Conservation (phyloP, 1,140 invertebrate species). For the Saccostrea cuccullata region DNA sequence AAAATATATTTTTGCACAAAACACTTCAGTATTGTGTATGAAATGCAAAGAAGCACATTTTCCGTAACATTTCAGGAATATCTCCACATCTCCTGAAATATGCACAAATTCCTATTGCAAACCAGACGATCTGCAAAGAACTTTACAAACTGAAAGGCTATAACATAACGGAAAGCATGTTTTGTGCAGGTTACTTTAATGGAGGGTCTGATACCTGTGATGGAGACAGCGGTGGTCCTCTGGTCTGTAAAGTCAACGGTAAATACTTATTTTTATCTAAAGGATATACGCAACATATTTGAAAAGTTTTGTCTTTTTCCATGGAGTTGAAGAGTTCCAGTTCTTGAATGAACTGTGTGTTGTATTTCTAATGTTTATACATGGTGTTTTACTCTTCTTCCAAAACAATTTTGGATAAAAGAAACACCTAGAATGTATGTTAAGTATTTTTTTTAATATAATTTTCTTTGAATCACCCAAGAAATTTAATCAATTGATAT, state of each 20-base stretch:
- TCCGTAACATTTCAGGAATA: constrained; percentile 45
- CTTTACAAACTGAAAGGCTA: constrained; percentile 68
- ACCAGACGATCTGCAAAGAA: constrained; percentile 79
- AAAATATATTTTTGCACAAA: too few species aligned
- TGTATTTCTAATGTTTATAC: too few species aligned
- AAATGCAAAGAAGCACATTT: not conserved
- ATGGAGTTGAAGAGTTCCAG: too few species aligned
- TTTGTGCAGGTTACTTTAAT: constrained; percentile 91
- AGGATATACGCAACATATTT: too few species aligned
- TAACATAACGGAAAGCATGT: constrained; percentile 88
- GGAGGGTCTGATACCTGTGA: constrained; percentile 93
- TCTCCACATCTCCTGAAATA: constrained; percentile 79
- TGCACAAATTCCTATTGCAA: constrained; percentile 83
- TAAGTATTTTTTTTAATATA: too few species aligned
- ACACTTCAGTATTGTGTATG: not conserved
- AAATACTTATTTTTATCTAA: not conserved
- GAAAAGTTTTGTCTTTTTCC: too few species aligned
- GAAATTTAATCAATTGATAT: too few species aligned
- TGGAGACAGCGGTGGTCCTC: constrained; percentile 89
- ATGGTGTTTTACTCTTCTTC: too few species aligned
- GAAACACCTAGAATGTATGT: too few species aligned
- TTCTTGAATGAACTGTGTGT: too few species aligned
- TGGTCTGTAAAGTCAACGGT: constrained; percentile 83
- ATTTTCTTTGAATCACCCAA: too few species aligned
- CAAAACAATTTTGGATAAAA: too few species aligned